phyloP scores from a whole-genome alignment of 2,888 invertebrate species.

The Cabera pusaria region DNA sequence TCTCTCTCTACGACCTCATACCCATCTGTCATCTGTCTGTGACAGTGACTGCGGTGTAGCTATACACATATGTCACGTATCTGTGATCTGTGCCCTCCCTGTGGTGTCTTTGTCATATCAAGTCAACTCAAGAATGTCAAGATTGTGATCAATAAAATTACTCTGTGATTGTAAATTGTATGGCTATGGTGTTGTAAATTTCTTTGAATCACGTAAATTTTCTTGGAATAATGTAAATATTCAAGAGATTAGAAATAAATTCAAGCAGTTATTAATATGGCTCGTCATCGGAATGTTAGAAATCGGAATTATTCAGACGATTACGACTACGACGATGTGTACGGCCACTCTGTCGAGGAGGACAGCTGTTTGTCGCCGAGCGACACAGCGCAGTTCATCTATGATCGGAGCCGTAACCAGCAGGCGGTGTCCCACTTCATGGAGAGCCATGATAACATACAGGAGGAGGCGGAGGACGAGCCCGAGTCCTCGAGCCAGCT shows the following conservation, averaged over 20 bases:
- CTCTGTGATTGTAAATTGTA: no score
- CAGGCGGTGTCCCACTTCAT: conserved; percentile 90
- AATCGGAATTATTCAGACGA: conserved; percentile 94
- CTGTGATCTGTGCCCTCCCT: no score
- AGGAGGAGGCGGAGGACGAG: conserved; percentile 84
- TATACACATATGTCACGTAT: no score
- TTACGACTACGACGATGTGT: conserved; percentile 95
- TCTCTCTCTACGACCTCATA: no score
- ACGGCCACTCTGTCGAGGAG: conserved; percentile 97
- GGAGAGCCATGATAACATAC: conserved; percentile 89
- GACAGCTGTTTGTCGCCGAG: conserved; percentile 95
- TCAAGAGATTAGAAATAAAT: conserved; percentile 8
- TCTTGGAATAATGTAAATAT: conserved; percentile 15
- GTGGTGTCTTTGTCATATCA: no score
- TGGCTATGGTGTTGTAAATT: no score
- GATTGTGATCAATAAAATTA: no score
- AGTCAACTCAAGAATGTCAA: no score
- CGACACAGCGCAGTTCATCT: conserved; percentile 92
- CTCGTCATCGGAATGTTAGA: conserved; percentile 93
- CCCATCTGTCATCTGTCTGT: no score
- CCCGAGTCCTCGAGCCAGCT: conserved; percentile 43
- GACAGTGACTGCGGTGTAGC: no score
- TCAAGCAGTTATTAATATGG: conserved; percentile 80
- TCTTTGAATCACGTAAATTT: no score
- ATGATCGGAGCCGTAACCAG: conserved; percentile 89